Base-by-base conservation (phyloP, 2,888 invertebrate species). In the Geotrupes spiniger region DNA sequence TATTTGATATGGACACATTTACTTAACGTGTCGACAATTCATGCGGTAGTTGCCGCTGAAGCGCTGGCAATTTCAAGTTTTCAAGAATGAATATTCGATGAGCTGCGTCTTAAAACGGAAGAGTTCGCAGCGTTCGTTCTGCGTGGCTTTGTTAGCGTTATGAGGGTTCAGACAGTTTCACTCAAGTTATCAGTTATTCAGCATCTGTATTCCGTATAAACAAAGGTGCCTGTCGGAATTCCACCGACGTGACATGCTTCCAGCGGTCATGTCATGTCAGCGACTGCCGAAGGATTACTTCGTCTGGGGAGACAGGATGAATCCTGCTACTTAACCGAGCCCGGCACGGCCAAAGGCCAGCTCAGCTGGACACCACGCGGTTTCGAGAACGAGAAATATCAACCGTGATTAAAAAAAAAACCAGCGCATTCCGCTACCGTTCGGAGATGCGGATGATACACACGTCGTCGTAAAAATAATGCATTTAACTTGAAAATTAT, bases 201-300 rank as follows among this genome's bases (percentile, higher is more conserved):
- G 46, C 50, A 46, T 46, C 59, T 54, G 58, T 54, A 56, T 58
- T 55, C 55, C 47, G 51, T 52, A 44, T 54, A 58, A 64, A 65
- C 63, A 66, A 63, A 66, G 64, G 65, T 66, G 67, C 66, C 65
- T 57, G 65, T 61, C 60, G 63, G 64, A 63, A 69, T 67, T 61
- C 60, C 57, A 59, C 58, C 54, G 63, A 66, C 64, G 61, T 66
- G 68, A 65, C 64, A 58, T 65, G 65, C 61, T 58, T 58, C 62
- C 61, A 63, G 66, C 66, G 66, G 67, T 53, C 57, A 54, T 39
- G 48, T 69, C 68, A 67, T 60, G 66, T 69, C 66, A 63, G 63
- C 66, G 66, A 60, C 64, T 59, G 59, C 56, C 59, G 56, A 59
- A 58, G 66, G 69, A 69, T 70, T 68, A 68, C 60, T 49, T 65